Conservation (phyloP, 2,113 vertebrate species). For the human region DNA sequence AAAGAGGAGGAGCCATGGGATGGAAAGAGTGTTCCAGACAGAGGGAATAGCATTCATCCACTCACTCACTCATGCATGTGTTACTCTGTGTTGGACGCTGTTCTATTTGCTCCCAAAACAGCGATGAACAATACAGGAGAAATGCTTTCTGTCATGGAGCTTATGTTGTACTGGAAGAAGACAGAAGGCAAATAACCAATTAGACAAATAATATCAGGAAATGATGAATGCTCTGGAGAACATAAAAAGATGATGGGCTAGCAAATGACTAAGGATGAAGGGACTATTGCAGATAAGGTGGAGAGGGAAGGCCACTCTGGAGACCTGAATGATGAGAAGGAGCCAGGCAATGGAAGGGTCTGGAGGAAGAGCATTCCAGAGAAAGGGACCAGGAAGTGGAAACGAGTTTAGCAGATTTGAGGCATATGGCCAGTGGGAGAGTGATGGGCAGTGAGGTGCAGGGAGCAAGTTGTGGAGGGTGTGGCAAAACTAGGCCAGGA, state of each 20-base stretch:
- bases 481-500: background rate
- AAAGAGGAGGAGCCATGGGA: background rate
- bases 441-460: background rate
- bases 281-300: background rate
- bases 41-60: background rate
- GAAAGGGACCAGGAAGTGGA: background rate
- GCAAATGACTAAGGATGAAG: background rate
- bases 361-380: background rate
- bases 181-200: background rate
- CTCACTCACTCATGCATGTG: background rate
- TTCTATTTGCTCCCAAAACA: background rate
- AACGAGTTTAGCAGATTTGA: background rate
- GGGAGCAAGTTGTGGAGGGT: background rate
- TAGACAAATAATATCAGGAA: background rate
- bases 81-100: background rate
- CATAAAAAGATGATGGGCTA: background rate
- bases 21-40: background rate
- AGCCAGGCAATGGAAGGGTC: background rate
- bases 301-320: background rate
- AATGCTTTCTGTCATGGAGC: background rate
- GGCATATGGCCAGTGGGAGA: background rate
- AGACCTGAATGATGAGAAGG: background rate
- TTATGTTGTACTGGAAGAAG: background rate
- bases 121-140: background rate
- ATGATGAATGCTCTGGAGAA: background rate